Evolutionary conservation across 2,888 invertebrate genomes (phyloP).

Genomic region (Nasonia oneida): DNA sequence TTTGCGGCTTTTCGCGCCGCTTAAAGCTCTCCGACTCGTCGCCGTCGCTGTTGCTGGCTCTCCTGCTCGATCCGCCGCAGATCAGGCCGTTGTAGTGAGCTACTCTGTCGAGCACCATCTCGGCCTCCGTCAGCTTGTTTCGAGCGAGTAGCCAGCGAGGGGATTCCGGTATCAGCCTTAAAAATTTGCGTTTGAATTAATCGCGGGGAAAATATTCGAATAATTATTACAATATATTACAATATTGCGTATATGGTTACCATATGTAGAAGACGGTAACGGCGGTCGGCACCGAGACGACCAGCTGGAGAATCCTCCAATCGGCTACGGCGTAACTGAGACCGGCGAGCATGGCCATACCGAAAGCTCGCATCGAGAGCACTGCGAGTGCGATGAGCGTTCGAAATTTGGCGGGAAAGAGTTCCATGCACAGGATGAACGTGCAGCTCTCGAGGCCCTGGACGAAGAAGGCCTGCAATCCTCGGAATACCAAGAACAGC

Average conservation of each 20-base stretch:
- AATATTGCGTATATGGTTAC: constrained; percentile 65
- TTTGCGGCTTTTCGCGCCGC: constrained; percentile 8
- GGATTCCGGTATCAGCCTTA: constrained; percentile 78
- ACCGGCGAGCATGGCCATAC: constrained; percentile 78
- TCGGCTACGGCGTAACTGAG: constrained; percentile 79
- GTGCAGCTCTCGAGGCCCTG: constrained; percentile 80
- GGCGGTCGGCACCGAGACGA: constrained; percentile 79
- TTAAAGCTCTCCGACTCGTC: neutral
- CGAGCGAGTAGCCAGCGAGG: constrained; percentile 77
- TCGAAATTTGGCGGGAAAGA: constrained; percentile 79
- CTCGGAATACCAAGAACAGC: constrained; percentile 76
- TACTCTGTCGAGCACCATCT: constrained; percentile 49
- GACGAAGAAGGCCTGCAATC: constrained; percentile 79
- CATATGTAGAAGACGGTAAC: constrained; percentile 78
- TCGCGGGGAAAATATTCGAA: neutral
- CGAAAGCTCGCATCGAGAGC: constrained; percentile 80
- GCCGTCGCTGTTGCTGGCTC: neutral
- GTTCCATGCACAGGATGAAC: constrained; percentile 80
- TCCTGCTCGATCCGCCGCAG: neutral
- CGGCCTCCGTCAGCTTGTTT: constrained; percentile 73
- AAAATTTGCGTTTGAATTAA: neutral
- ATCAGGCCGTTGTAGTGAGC: constrained; percentile 46
- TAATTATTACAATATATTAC: neutral
- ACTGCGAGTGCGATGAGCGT: constrained; percentile 79
- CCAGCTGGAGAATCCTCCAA: constrained; percentile 81